Evolutionary conservation across 1,140 invertebrate species (phyloP).

Genomic region (Leucophenga varia): DNA sequence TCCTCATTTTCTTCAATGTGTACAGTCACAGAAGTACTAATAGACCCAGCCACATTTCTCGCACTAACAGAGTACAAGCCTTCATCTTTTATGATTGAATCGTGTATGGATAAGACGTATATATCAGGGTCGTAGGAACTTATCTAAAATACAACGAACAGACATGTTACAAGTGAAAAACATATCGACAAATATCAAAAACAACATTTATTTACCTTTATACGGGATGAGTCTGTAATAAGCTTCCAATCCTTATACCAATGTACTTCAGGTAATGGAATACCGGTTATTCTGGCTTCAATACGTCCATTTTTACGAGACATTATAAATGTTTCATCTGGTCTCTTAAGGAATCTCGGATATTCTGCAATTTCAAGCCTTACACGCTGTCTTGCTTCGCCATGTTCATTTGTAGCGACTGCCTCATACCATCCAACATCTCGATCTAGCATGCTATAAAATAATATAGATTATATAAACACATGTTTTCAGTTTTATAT

Average conservation of each 20-base stretch:
- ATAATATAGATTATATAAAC: slow-evolving; percentile 7
- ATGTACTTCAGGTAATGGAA: slow-evolving; percentile 92
- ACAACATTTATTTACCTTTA: slow-evolving; percentile 68
- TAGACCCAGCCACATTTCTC: slow-evolving; percentile 86
- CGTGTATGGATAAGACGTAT: slow-evolving; percentile 79
- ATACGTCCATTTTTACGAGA: slow-evolving; percentile 72
- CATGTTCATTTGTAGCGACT: slow-evolving; percentile 89
- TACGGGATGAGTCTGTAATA: slow-evolving; percentile 73
- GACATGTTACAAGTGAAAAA: no score
- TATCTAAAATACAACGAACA: slow-evolving; percentile 62
- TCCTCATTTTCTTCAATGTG: slow-evolving; percentile 86
- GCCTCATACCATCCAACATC: slow-evolving; percentile 95
- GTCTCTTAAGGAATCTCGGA: slow-evolving; percentile 84
- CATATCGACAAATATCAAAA: no score
- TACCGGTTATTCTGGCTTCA: slow-evolving; percentile 83
- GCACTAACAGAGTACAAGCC: slow-evolving; percentile 93
- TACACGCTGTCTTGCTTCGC: slow-evolving; percentile 81
- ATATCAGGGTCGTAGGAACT: slow-evolving; percentile 81
- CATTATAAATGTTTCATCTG: slow-evolving; percentile 79
- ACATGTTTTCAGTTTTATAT: no score
- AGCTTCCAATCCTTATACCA: slow-evolving; percentile 98
- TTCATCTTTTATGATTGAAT: slow-evolving; percentile 85
- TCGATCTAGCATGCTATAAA: slow-evolving; percentile 75
- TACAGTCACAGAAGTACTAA: slow-evolving; percentile 87
- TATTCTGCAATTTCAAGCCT: slow-evolving; percentile 86